A percentile compares a stretch with the other conserved stretches of the same genome.
These are phyloP conservation scores for Phoebastria nigripes DNA, from an alignment of 2,797 vertebrate species.

Conservation along the genomic window DNA sequence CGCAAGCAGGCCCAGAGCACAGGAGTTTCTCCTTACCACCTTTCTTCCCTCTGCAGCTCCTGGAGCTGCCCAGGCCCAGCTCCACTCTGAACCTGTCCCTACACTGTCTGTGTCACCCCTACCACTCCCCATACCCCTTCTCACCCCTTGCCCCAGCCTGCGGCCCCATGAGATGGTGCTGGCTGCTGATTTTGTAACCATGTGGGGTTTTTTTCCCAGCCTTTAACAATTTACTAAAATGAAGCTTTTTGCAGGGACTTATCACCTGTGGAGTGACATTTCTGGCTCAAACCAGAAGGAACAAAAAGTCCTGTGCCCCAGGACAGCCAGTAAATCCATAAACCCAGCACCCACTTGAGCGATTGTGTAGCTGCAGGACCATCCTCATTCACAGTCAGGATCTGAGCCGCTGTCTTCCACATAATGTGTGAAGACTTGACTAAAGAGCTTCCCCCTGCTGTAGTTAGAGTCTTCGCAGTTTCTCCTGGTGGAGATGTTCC, in stretches of 20 bases:
- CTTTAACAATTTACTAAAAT: background rate
- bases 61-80: background rate
- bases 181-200: background rate
- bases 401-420: background rate
- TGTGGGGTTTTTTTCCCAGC: rapidly evolving
- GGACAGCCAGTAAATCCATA: background rate
- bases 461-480: background rate
- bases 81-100: background rate
- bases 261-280: background rate
- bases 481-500: background rate
- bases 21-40: background rate
- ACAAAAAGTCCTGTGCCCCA: background rate
- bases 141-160: background rate
- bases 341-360: background rate
- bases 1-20: background rate
- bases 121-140: background rate
- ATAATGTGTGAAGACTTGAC: background rate
- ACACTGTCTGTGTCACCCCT: background rate
- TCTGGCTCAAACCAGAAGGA: background rate
- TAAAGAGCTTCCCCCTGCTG: background rate
- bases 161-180: background rate
- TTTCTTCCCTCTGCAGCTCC: background rate
- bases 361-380: background rate
- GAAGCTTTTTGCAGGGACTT: background rate
- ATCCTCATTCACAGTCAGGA: background rate